Conservation (phyloP, 92 coral and sea anemone genomes). For the Micromussa lordhowensis region DNA sequence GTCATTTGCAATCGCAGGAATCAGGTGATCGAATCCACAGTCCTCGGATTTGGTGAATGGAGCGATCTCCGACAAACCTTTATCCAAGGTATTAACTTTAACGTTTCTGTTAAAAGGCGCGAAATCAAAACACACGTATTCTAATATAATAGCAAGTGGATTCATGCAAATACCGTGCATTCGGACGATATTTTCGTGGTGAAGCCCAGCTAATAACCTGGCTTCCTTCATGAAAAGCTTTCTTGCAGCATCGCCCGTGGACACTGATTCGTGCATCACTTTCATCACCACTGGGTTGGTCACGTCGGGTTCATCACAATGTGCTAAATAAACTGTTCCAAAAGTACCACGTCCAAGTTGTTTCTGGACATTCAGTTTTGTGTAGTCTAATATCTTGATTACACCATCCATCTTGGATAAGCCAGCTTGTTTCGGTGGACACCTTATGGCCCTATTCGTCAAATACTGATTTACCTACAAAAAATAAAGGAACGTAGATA, state of each 20-base stretch:
- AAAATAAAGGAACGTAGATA: neutral
- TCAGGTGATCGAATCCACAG: slow-evolving; percentile 1
- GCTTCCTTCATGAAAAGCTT: slow-evolving; percentile 47
- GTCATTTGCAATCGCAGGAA: slow-evolving; percentile 34
- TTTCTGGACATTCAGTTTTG: slow-evolving; percentile 2
- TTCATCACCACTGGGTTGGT: slow-evolving; percentile 30
- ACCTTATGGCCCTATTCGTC: neutral
- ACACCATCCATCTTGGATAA: neutral
- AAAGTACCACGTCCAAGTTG: slow-evolving; percentile 18
- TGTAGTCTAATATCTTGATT: neutral
- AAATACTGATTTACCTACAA: neutral
- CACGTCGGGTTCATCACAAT: neutral
- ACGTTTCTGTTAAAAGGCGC: slow-evolving; percentile 8
- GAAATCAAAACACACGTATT: slow-evolving; percentile 31
- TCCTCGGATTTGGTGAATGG: neutral
- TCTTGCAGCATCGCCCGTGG: neutral
- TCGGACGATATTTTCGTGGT: slow-evolving; percentile 25
- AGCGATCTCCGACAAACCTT: slow-evolving; percentile 7
- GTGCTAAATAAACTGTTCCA: slow-evolving; percentile 17
- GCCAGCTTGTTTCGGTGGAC: neutral
- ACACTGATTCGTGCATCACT: slow-evolving; percentile 2
- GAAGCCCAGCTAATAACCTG: slow-evolving; percentile 1
- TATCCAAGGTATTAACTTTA: slow-evolving; percentile 6
- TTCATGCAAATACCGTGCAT: slow-evolving; percentile 14
- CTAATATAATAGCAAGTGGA: slow-evolving; percentile 31